Conservation (phyloP, 2,888 invertebrate genomes). For the Drosophila kanekoi region DNA sequence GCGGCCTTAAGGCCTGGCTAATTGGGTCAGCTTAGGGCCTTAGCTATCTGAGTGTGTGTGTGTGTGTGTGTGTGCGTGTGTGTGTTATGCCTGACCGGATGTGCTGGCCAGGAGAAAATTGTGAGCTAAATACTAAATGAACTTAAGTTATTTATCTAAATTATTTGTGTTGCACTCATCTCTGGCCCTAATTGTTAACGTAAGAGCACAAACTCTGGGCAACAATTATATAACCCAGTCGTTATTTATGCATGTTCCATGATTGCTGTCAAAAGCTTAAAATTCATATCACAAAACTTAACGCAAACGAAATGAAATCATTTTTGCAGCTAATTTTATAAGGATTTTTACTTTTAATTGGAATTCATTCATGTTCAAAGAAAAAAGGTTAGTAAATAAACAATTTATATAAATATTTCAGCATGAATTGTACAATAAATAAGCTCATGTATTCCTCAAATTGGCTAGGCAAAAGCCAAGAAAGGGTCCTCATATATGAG, state of each 20-base stretch:
- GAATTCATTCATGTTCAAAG: not conserved
- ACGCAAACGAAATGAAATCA: not conserved
- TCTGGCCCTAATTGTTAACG: slow-evolving; percentile 34
- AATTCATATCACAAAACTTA: not conserved
- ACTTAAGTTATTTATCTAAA: slow-evolving; percentile 57
- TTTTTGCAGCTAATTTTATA: not conserved
- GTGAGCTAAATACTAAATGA: slow-evolving; percentile 53
- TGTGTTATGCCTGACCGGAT: slow-evolving; percentile 36
- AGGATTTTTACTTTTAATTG: not conserved
- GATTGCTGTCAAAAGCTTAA: not conserved
- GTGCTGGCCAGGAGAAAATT: slow-evolving; percentile 51
- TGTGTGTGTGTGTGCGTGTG: slow-evolving; percentile 6
- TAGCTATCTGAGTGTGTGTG: not conserved
- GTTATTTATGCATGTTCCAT: slow-evolving; percentile 1
- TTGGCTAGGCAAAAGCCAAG: too few species aligned
- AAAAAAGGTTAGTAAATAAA: not conserved
- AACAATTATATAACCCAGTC: slow-evolving; percentile 2
- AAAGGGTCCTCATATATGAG: too few species aligned
- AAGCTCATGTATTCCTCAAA: too few species aligned
- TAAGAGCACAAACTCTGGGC: not conserved
- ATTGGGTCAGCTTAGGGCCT: slow-evolving; percentile 68
- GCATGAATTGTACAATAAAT: too few species aligned
- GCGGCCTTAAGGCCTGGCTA: slow-evolving; percentile 46
- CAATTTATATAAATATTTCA: too few species aligned
- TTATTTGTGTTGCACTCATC: slow-evolving; percentile 38